Percentiles rank a stretch among this genome's conserved stretches.
Conservation (phyloP, 2,797 vertebrate species). For the Onychomys torridus region DNA sequence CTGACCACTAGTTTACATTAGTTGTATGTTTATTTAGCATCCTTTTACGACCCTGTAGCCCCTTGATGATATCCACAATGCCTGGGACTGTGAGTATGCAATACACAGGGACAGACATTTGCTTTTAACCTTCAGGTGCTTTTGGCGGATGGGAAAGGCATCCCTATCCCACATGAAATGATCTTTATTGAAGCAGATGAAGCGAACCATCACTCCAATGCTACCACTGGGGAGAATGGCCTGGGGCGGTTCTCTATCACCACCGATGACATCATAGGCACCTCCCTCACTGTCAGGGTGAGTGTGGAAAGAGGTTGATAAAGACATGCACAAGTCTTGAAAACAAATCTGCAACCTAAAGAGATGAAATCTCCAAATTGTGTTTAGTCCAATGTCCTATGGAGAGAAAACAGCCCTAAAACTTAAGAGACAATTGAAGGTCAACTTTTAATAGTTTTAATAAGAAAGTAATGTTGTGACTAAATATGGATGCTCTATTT, state of each 20-base stretch:
- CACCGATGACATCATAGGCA: background rate
- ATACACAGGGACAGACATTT: background rate
- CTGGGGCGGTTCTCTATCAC: conserved; percentile 82
- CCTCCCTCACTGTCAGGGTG: conserved; percentile 78
- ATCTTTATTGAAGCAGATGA: conserved; percentile 72
- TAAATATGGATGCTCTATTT: background rate
- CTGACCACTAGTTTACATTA: background rate
- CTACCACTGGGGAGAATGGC: conserved; percentile 85
- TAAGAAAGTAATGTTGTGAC: background rate
- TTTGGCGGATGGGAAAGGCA: conserved; percentile 81
- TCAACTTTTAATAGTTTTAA: background rate
- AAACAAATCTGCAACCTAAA: background rate
- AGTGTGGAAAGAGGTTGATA: conserved; percentile 68
- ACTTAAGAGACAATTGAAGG: background rate
- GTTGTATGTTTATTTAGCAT: background rate
- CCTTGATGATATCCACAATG: background rate
- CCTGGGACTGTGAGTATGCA: background rate
- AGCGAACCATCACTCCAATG: conserved; percentile 66
- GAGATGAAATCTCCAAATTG: background rate
- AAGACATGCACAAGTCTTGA: background rate
- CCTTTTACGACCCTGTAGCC: background rate
- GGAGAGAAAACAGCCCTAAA: background rate
- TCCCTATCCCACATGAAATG: conserved; percentile 82
- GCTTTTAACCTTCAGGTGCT: conserved; percentile 80
- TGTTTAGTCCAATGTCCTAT: background rate